Percentiles rank a stretch among this genome's conserved stretches.
phyloP scores from a whole-genome alignment of 2,113 vertebrate species.

The Danio rerio region DNA sequence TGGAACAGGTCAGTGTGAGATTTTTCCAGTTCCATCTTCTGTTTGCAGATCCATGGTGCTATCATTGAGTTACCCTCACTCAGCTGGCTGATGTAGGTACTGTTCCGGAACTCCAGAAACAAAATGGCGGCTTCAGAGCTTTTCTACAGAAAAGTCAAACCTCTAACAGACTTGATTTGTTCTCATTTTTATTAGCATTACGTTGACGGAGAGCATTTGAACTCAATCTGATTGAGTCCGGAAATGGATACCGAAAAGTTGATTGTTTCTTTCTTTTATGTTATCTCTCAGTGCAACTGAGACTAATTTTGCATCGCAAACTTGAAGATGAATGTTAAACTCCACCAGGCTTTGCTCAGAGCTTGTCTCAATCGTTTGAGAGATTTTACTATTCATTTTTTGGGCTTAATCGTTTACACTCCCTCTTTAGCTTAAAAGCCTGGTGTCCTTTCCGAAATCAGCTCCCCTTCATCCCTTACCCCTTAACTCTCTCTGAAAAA shows the following conservation, averaged over 20 bases:
- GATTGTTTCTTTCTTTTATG: conserved; percentile 75
- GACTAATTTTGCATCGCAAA: conserved; percentile 84
- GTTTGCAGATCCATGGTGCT: conserved; percentile 94
- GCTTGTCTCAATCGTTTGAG: conserved; percentile 51
- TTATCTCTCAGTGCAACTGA: conserved; percentile 92
- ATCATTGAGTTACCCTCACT: conserved; percentile 91
- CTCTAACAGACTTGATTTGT: conserved; percentile 74
- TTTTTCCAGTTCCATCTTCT: conserved; percentile 79
- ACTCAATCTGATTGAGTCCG: conserved; percentile 81
- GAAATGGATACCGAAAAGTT: conserved; percentile 78
- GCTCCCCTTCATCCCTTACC: conserved; percentile 72
- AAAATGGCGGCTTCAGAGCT: conserved; percentile 73
- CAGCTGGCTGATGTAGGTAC: conserved; percentile 87
- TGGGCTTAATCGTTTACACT: conserved; percentile 28
- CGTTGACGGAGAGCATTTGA: conserved; percentile 60
- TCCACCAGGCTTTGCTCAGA: conserved; percentile 73
- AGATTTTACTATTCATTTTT: conserved; percentile 46
- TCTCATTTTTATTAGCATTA: conserved; percentile 63
- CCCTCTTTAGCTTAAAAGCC: conserved; percentile 60
- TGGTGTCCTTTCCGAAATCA: conserved; percentile 71
- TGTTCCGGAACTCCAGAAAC: conserved; percentile 66
- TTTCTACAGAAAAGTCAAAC: conserved; percentile 87
- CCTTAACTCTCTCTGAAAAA: conserved; percentile 72
- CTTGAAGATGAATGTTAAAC: conserved; percentile 89
- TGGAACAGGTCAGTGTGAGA: conserved; percentile 92